These are phyloP conservation scores for Oryzias celebensis DNA, from an alignment of 2,113 vertebrate species.

Conservation along the genomic window DNA sequence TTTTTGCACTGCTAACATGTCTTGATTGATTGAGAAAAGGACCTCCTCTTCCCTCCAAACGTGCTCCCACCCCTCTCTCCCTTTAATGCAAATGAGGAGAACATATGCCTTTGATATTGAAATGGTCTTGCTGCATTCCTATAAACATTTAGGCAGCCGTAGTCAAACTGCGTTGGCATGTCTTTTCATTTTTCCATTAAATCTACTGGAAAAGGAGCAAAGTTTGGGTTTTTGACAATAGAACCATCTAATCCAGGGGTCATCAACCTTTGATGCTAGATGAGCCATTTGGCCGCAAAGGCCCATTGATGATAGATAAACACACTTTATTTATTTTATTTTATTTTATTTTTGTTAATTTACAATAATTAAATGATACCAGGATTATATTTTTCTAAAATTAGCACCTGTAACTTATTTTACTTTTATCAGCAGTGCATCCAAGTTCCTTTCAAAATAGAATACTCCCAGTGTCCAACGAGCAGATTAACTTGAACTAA, in stretches of 20 bases:
- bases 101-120: constrained; percentile 76
- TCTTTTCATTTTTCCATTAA: constrained; percentile 7
- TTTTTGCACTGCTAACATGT: constrained; percentile 57
- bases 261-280: no score
- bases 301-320: no score
- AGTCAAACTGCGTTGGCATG: constrained; percentile 31
- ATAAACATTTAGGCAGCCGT: constrained; percentile 54
- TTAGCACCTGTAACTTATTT: no score
- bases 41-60: constrained; percentile 59
- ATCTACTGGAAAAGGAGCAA: neutral
- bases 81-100: constrained; percentile 70
- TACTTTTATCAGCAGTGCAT: no score
- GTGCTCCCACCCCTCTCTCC: constrained; percentile 44
- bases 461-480: no score
- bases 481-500: no score
- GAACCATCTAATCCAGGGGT: neutral
- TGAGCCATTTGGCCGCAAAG: no score
- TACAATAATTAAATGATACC: no score
- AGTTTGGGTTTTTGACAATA: neutral
- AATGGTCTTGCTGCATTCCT: constrained; percentile 63
- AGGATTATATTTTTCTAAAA: no score
- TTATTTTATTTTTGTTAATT: no score
- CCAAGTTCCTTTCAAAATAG: no score
- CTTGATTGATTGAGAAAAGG: constrained; percentile 66
- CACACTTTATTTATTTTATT: no score